Percentiles rank a stretch among this genome's conserved stretches.
Evolutionary conservation across 2,888 invertebrate genomes (phyloP).

Genomic region (Drosophila paramelanica): DNA sequence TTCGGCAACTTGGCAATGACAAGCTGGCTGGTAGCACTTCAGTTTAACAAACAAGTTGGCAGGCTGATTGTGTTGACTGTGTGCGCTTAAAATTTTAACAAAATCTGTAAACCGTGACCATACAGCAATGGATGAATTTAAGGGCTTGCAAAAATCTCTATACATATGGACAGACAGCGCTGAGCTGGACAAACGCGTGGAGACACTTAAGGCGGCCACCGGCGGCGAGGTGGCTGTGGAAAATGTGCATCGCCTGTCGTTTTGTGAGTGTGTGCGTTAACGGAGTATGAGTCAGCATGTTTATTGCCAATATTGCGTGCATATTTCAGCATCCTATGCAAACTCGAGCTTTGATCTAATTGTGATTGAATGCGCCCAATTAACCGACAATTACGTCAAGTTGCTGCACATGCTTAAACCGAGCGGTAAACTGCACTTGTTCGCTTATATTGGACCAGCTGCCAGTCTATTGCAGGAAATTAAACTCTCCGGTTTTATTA

Average conservation of each 20-base stretch:
- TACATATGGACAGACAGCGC: conserved; percentile 87
- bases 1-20: neutral
- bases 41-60: neutral
- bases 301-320: conserved; percentile 22
- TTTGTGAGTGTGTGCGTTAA: conserved; percentile 87
- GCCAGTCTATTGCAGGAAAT: conserved; percentile 86
- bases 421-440: conserved; percentile 87
- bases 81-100: conserved; percentile 48
- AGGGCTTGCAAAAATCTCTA: conserved; percentile 86
- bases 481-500: conserved; percentile 88
- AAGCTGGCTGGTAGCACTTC: conserved; percentile 16
- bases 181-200: conserved; percentile 86
- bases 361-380: conserved; percentile 84
- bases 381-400: conserved; percentile 86
- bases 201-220: conserved; percentile 86
- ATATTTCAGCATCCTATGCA: conserved; percentile 86
- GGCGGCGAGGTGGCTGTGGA: conserved; percentile 87
- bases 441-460: conserved; percentile 84
- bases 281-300: conserved; percentile 62
- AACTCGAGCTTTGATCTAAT: conserved; percentile 88
- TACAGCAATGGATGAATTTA: conserved; percentile 82
- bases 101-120: conserved; percentile 34
- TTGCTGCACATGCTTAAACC: conserved; percentile 88
- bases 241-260: conserved; percentile 87
- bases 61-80: neutral